A percentile compares a stretch with the other conserved stretches of the same genome.
These are phyloP conservation scores for Nomada goodeniana DNA, from an alignment of 2,888 invertebrate genomes.

Conservation along the genomic window DNA sequence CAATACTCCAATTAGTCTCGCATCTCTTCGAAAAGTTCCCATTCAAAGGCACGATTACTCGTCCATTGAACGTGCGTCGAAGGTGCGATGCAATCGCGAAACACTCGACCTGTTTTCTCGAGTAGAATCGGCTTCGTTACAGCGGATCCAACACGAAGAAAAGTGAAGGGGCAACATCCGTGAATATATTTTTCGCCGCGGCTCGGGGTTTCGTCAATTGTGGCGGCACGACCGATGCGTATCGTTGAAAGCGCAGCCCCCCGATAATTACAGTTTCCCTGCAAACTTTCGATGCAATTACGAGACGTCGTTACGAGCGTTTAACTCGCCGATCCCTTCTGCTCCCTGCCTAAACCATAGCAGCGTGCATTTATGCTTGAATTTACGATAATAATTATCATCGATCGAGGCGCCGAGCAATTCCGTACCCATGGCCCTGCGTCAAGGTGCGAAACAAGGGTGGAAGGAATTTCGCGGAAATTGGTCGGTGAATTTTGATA, in stretches of 20 bases:
- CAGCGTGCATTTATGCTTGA: slow-evolving; percentile 66
- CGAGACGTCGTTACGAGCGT: slow-evolving; percentile 79
- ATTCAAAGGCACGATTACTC: background rate
- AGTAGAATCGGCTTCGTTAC: background rate
- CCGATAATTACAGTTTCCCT: slow-evolving; percentile 77
- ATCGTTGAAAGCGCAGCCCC: slow-evolving; percentile 70
- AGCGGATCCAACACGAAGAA: background rate
- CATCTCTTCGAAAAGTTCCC: background rate
- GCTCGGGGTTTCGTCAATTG: slow-evolving; percentile 64
- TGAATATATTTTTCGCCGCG: slow-evolving; percentile 51
- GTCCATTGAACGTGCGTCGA: background rate
- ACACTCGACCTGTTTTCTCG: slow-evolving; percentile 1
- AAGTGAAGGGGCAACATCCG: background rate
- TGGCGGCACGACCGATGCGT: slow-evolving; percentile 63
- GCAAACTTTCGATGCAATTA: slow-evolving; percentile 80
- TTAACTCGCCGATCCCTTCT: slow-evolving; percentile 69
- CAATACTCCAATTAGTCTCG: background rate
- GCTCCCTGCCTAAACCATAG: slow-evolving; percentile 32
- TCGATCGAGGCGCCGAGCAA: slow-evolving; percentile 68
- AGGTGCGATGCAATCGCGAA: background rate
- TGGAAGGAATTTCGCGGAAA: slow-evolving; percentile 8
- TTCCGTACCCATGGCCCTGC: slow-evolving; percentile 1
- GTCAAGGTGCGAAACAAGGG: slow-evolving; percentile 50
- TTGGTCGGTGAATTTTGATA: slow-evolving; percentile 9
- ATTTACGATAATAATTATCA: slow-evolving; percentile 75